phyloP scores from a whole-genome alignment of 2,888 invertebrate species.

The Drosophila siamana region DNA sequence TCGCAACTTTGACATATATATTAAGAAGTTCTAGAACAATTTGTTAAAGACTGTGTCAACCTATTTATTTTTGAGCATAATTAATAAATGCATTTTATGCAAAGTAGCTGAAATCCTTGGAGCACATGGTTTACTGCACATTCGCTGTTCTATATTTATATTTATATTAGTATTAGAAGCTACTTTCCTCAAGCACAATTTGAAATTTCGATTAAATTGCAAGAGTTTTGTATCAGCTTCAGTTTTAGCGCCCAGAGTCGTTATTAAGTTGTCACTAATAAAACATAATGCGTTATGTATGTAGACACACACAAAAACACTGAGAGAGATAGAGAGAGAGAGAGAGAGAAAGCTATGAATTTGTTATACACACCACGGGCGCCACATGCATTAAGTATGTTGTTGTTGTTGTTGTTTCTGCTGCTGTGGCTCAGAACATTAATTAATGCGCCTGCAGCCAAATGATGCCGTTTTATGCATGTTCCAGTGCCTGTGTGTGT shows the following conservation, averaged over 20 bases:
- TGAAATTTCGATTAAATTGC: slow-evolving; percentile 12
- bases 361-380: slow-evolving; percentile 39
- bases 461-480: slow-evolving; percentile 69
- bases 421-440: slow-evolving; percentile 67
- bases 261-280: slow-evolving; percentile 25
- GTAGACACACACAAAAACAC: slow-evolving; percentile 5
- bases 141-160: background rate
- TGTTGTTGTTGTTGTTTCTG: slow-evolving; percentile 46
- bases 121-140: background rate
- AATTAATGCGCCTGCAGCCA: slow-evolving; percentile 77
- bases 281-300: slow-evolving; percentile 19
- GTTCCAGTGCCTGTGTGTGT: slow-evolving; percentile 32
- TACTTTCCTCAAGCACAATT: background rate
- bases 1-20: too few species aligned
- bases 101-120: too few species aligned
- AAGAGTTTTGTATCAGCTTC: slow-evolving; percentile 2
- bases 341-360: slow-evolving; percentile 6
- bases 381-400: slow-evolving; percentile 41
- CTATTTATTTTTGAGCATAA: too few species aligned
- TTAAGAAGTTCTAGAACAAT: too few species aligned
- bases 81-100: too few species aligned
- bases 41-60: too few species aligned
- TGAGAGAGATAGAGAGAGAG: background rate
- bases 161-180: background rate
- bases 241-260: slow-evolving; percentile 9